Conservation (phyloP, 1,140 invertebrate species). For the Trichoplusia ni region DNA sequence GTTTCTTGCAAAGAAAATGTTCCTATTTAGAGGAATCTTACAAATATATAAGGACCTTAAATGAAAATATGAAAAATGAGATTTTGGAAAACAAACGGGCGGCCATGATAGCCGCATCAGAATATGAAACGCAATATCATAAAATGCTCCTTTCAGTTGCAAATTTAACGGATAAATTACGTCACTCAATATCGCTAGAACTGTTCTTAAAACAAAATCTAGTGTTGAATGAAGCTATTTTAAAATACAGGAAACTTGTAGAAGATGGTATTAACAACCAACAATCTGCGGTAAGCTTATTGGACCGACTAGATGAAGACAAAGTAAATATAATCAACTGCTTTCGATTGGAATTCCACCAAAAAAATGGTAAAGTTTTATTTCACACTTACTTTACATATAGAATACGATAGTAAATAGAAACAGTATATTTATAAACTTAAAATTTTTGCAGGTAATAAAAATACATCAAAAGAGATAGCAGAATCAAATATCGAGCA, state of each 20-base stretch:
- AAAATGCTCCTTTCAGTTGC: conserved; percentile 57
- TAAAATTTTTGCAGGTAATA: conserved; percentile 24
- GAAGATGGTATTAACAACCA: conserved; percentile 45
- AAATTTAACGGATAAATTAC: conserved; percentile 64
- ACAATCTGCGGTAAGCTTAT: conserved; percentile 37
- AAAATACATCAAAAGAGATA: conserved; percentile 2
- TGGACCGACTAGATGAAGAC: conserved; percentile 47
- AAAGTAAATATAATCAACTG: conserved; percentile 52
- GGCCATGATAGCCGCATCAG: conserved; percentile 48
- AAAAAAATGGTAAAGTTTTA: neutral
- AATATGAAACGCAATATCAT: conserved; percentile 69
- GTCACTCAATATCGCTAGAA: conserved; percentile 62
- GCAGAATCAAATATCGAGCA: conserved; percentile 39
- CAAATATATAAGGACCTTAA: conserved; percentile 64
- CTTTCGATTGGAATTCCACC: conserved; percentile 13
- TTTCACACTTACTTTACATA: neutral
- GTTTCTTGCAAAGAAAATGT: conserved; percentile 60
- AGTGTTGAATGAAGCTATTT: conserved; percentile 51
- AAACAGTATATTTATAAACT: neutral
- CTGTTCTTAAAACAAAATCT: conserved; percentile 73
- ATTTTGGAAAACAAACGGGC: conserved; percentile 64
- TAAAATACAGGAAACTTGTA: conserved; percentile 64
- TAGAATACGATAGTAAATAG: too few relatives aligned
- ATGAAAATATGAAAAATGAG: conserved; percentile 74
- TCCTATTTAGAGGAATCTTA: conserved; percentile 71